Conservation (phyloP, 2,113 vertebrate genomes). For the Campylorhamphus procurvoides region DNA sequence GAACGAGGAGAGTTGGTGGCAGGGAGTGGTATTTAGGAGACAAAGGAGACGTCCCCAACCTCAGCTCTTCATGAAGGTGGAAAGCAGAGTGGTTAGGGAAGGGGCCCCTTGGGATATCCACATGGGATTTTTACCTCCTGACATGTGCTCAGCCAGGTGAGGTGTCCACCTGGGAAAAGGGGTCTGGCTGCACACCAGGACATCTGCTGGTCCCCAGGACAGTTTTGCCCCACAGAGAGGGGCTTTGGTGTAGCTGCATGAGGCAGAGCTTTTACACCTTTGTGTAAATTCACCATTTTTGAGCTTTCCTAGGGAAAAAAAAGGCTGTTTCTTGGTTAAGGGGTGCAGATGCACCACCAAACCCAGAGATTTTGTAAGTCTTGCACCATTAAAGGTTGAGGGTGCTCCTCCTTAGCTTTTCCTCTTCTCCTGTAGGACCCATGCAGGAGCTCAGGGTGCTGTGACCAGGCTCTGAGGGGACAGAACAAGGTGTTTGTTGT, state of each 20-base stretch:
- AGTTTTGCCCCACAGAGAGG: background rate
- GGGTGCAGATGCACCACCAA: background rate
- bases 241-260: rapidly evolving
- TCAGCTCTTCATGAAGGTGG: background rate
- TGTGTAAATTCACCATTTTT: background rate
- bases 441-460: rapidly evolving
- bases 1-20: background rate
- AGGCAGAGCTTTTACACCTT: background rate
- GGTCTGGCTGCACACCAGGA: background rate
- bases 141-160: rapidly evolving
- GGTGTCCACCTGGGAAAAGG: background rate
- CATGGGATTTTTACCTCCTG: background rate
- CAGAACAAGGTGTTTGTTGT: background rate
- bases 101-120: too few relatives aligned
- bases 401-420: background rate
- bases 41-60: background rate
- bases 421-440: background rate
- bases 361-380: background rate
- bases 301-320: background rate
- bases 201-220: background rate
- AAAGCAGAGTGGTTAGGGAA: background rate
- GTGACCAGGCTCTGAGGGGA: rapidly evolving
- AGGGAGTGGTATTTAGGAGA: background rate
- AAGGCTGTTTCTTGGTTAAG: background rate
- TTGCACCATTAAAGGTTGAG: background rate